A percentile compares a stretch with the other conserved stretches of the same genome.
phyloP scores from a whole-genome alignment of 2,888 invertebrate genomes.

The Orgyia antiqua region DNA sequence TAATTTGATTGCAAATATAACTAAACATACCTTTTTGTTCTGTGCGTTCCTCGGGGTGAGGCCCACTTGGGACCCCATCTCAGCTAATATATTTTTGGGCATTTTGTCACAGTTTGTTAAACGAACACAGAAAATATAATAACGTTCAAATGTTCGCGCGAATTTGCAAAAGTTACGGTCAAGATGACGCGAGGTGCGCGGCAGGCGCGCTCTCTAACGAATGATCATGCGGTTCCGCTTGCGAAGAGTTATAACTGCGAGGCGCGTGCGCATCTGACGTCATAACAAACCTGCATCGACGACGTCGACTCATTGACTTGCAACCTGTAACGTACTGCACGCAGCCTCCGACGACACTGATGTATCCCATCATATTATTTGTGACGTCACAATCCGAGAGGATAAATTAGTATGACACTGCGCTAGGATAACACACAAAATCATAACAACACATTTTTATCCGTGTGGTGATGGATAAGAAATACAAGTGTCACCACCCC shows the following conservation, averaged over 20 bases:
- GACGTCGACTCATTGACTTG: conserved; percentile 7
- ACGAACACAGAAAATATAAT: conserved; percentile 24
- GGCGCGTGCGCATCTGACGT: conserved; percentile 37
- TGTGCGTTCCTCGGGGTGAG: conserved; percentile 52
- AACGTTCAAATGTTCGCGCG: conserved; percentile 39
- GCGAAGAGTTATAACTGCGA: conserved; percentile 46
- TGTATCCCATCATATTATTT: no score
- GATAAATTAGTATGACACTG: no score
- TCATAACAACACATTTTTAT: no score
- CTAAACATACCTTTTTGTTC: conserved; percentile 53
- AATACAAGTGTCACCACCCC: no score
- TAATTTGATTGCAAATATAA: no score
- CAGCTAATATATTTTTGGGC: conserved; percentile 69
- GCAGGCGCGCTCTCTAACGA: conserved; percentile 50
- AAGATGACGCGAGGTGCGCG: conserved; percentile 52
- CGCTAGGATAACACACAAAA: no score
- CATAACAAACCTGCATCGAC: conserved; percentile 29
- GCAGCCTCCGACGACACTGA: conserved; percentile 3
- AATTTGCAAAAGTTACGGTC: conserved; percentile 28
- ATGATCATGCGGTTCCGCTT: conserved; percentile 44
- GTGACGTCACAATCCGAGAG: no score
- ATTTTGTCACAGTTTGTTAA: conserved; percentile 50
- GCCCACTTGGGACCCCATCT: conserved; percentile 74
- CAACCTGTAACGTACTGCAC: conserved; percentile 5
- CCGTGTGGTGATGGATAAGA: no score